Evolutionary conservation across 2,797 vertebrate genomes (phyloP).

Genomic region (Bovichtus diacanthus): DNA sequence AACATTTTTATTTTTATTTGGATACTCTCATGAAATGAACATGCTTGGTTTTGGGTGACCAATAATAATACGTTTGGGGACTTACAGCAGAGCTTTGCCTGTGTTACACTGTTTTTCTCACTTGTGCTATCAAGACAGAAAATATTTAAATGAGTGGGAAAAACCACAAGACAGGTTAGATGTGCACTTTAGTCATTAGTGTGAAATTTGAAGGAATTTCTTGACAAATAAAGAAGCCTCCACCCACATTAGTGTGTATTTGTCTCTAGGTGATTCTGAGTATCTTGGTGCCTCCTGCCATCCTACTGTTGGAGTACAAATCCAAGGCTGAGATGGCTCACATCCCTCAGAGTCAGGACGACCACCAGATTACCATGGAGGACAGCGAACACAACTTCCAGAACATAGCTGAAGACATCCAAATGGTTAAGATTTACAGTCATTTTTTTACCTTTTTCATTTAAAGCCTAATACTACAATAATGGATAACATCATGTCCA

Average conservation of each 20-base stretch:
- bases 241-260: conserved; percentile 54
- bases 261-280: conserved; percentile 94
- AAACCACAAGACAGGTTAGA: neutral
- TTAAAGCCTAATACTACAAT: neutral
- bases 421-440: conserved; percentile 95
- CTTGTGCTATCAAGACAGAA: neutral
- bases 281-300: conserved; percentile 96
- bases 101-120: neutral
- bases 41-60: neutral
- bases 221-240: conserved; percentile 31
- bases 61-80: neutral
- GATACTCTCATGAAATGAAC: neutral
- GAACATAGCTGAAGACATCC: conserved; percentile 91
- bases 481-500: neutral
- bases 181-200: neutral
- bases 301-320: conserved; percentile 97
- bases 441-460: neutral
- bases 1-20: neutral
- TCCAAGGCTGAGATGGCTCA: conserved; percentile 99
- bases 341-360: conserved; percentile 98
- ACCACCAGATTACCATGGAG: conserved; percentile 99
- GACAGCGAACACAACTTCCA: conserved; percentile 98
- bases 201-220: neutral
- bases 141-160: neutral
- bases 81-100: neutral